These are phyloP conservation scores for Holcopasites calliopsidis DNA, from an alignment of 1,140 invertebrate genomes.

Conservation along the genomic window DNA sequence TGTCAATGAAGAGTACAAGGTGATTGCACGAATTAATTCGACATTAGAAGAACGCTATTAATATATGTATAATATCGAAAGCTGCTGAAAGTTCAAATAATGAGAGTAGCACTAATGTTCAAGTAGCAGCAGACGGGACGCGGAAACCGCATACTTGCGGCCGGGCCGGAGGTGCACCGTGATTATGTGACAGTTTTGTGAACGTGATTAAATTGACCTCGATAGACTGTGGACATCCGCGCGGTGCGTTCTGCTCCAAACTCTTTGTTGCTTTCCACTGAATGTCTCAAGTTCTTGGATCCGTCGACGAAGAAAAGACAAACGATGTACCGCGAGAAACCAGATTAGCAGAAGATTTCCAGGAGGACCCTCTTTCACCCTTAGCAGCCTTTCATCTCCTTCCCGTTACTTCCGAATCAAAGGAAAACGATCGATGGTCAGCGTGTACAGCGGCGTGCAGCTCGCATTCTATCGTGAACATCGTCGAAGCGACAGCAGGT, in stretches of 20 bases:
- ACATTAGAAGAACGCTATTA: neutral
- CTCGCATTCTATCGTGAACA: constrained; percentile 34
- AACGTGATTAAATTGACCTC: constrained; percentile 63
- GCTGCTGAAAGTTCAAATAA: too few relatives aligned
- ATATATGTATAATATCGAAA: neutral
- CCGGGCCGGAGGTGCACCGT: constrained; percentile 48
- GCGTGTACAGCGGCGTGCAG: constrained; percentile 23
- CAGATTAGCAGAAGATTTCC: neutral
- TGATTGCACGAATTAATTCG: too few relatives aligned
- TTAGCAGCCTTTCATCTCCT: too few relatives aligned
- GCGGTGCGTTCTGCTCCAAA: constrained; percentile 30
- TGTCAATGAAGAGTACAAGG: too few relatives aligned
- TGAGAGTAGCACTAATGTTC: too few relatives aligned
- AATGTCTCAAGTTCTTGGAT: neutral
- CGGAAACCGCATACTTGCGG: constrained; percentile 23
- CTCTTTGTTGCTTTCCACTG: constrained; percentile 29
- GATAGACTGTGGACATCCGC: constrained; percentile 58
- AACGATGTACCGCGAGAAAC: neutral
- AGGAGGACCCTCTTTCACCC: too few relatives aligned
- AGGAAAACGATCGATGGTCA: constrained; percentile 29
- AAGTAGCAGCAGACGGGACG: constrained; percentile 20
- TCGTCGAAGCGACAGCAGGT: constrained; percentile 39
- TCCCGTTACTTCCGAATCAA: neutral
- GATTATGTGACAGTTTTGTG: constrained; percentile 63
- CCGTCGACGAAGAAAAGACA: too few relatives aligned